Base-by-base conservation (phyloP, 2,113 vertebrate species). In the Pangasianodon gigas region DNA sequence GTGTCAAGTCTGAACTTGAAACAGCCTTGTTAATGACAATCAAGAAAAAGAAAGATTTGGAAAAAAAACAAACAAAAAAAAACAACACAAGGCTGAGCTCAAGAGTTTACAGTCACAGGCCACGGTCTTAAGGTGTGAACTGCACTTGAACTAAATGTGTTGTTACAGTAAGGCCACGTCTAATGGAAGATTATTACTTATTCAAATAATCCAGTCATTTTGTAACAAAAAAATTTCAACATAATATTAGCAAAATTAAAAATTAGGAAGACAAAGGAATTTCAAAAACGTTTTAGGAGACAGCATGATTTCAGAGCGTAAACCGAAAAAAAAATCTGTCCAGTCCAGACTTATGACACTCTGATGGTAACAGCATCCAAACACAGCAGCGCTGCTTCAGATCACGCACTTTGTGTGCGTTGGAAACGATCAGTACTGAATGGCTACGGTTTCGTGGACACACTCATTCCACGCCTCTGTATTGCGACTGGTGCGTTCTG, bases 151-250 rank as follows among this genome's bases (percentile, higher is more conserved):
- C 29, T 91, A 90, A 87, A 91, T 87, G 92, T 91, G 92, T 90
- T 91, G 92, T 93, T 93, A 94, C 93, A 92, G 92, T 96, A 96
- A 96, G 96, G 96, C 96, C 96, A 96, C 96, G 94, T 96, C 90
- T 83, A 95, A 94, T 93, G 91, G 93, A 94, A 94, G 92, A 92
- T 91, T 95, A 92, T 80, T 52, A 93, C 88, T 90, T 90, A 74
- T 46, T 41, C 65, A 19, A 91, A 91, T 89, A 84, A 88, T 75
- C 74, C 51, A 37, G 37, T 85, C 62, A n/a, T 51, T 86, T 81
- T 77, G 54, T 71, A 67, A 85, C 62, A 79, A 86, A 67, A 44
- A 88, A 67, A 52, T 11, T 26, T 6, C 6, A n/a, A 44, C 13
- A 77, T 26, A 9, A 41, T 58, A 46, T 62, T 44, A 62, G 37